Evolutionary conservation across 2,797 vertebrate species (phyloP).

Genomic region (Phataginus tricuspis): DNA sequence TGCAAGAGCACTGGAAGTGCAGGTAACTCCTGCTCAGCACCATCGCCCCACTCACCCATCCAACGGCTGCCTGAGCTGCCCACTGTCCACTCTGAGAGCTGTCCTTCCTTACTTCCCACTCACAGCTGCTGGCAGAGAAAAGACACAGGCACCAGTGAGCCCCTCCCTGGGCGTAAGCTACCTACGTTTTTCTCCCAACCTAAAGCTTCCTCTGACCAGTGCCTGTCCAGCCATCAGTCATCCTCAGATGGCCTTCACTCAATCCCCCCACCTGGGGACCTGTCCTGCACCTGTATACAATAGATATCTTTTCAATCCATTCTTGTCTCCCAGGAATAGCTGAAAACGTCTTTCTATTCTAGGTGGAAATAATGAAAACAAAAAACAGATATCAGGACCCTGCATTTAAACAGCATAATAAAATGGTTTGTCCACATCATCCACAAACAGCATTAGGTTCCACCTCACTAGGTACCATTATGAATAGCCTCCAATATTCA

Average conservation of each 20-base stretch:
- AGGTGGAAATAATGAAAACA: background rate
- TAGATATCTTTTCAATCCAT: background rate
- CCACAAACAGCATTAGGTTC: background rate
- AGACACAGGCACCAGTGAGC: background rate
- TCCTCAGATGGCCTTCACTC: background rate
- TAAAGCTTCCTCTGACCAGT: background rate
- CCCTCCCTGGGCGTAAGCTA: background rate
- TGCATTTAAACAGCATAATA: background rate
- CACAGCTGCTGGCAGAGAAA: background rate
- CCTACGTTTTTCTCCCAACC: background rate
- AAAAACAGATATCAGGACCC: background rate
- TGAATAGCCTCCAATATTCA: background rate
- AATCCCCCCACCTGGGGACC: background rate
- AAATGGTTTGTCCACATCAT: background rate
- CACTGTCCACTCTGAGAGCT: background rate
- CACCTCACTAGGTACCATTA: background rate
- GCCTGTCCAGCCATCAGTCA: background rate
- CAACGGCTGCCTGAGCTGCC: background rate
- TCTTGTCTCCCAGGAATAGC: background rate
- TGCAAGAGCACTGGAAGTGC: background rate
- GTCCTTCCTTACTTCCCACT: background rate
- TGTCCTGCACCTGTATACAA: background rate
- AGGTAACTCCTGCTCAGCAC: background rate
- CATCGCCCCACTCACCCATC: accelerated
- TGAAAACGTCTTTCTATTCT: constrained; percentile 23